Base-by-base conservation (phyloP, 2,797 vertebrate species). In the Enteromius radiatus region DNA sequence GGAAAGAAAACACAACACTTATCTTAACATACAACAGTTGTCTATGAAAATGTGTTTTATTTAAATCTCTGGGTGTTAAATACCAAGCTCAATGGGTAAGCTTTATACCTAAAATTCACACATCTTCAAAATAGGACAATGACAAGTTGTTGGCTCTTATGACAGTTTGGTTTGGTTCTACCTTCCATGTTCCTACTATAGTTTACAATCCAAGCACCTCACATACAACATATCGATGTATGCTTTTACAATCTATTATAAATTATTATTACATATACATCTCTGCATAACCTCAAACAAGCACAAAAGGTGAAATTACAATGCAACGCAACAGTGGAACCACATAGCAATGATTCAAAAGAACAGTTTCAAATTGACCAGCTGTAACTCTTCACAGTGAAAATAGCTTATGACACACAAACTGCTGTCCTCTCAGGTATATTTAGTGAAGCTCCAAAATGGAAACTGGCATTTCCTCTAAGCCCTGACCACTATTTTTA, bases 41-140 rank as follows among this genome's bases (percentile, higher is more conserved):
- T 87, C 88, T 88, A 89, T 36, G 23, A 89, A 88, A 87, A 80
- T 26, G 8, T 14, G 67, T 65, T 88, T 90, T 89, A 88, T 90
- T 90, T 85, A 28, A 88, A 84, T 73, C 21, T 86, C 52, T 23
- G 23, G 38, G 78, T 81, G 80, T 86, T 52, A 59, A 83, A 84
- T 80, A 85, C 81, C 80, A 87, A 86, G n/a, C 28, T 74, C 76
- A 81, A 38, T 2, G 7, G 64, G 11, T 75, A 73, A 71, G 26
- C 33, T 85, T 81, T 64, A 80, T 67, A 89, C 80, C 87, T 73
- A 86, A 67, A 75, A 79, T 41, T 43, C 74, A 85, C 82, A 86
- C 67, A 80, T 47, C 83, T 79, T 54, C 70, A 88, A 59, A 87
- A 71, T 61, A 76, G 41, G 77, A 45, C 33, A 82, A 85, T 45